Conservation (phyloP, 2,888 invertebrate genomes). For the Tenthredo notha region DNA sequence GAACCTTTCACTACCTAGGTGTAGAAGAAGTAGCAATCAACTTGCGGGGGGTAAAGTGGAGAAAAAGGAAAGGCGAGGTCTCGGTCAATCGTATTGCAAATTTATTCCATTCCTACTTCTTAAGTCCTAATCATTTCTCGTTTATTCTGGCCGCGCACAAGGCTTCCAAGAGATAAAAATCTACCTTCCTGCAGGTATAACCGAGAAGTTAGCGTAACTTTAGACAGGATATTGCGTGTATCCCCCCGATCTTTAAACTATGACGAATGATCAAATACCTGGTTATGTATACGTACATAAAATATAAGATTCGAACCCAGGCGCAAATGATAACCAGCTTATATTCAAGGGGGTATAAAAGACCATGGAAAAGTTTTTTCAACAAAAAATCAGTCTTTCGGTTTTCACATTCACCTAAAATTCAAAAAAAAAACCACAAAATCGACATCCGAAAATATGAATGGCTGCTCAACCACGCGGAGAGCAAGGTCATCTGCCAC, state of each 20-base stretch:
- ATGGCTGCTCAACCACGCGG: not conserved
- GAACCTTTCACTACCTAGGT: not conserved
- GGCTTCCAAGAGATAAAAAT: conserved; percentile 21
- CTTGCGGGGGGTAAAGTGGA: conserved; percentile 24
- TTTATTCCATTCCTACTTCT: conserved; percentile 50
- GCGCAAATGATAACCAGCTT: not conserved
- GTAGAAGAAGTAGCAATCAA: conserved; percentile 36
- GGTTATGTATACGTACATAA: not conserved
- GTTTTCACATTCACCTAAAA: not conserved
- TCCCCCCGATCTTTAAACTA: conserved; percentile 16
- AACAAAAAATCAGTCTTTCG: not conserved
- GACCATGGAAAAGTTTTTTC: not conserved
- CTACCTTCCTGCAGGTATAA: conserved; percentile 17
- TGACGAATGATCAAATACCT: not conserved
- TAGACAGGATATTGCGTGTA: conserved; percentile 40
- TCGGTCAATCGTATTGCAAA: conserved; percentile 51
- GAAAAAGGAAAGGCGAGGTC: conserved; percentile 25
- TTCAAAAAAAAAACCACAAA: not conserved
- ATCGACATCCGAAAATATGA: not conserved
- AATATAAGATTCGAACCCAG: not conserved
- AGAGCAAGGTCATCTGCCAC: not conserved
- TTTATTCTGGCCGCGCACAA: conserved; percentile 19
- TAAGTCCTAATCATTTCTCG: conserved; percentile 47
- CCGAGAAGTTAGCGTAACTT: conserved; percentile 31
- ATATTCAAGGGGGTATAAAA: not conserved